Percentiles rank a stretch among this genome's conserved stretches.
These are phyloP conservation scores for Myathropa florea DNA, from an alignment of 2,888 invertebrate genomes.

Conservation along the genomic window DNA sequence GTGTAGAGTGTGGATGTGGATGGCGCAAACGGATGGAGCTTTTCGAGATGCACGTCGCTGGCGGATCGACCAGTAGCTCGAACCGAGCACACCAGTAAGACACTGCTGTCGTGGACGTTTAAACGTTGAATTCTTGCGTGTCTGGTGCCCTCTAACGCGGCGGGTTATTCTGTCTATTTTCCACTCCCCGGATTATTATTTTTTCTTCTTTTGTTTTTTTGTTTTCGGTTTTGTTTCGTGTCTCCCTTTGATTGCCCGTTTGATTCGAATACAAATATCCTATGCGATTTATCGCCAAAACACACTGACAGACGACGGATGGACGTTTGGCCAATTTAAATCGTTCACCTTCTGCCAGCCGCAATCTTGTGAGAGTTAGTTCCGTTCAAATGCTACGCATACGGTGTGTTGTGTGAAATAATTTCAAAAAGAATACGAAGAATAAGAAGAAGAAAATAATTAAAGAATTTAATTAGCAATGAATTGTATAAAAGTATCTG, in stretches of 20 bases:
- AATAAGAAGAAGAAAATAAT: conserved; percentile 15
- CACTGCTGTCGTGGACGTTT: conserved; percentile 68
- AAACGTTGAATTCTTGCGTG: conserved; percentile 39
- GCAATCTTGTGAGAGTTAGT: not conserved
- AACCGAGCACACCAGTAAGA: conserved; percentile 60
- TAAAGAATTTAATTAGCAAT: conserved; percentile 48
- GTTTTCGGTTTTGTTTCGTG: conserved; percentile 18
- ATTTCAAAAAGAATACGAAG: not conserved
- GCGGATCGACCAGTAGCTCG: conserved; percentile 53
- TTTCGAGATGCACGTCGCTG: conserved; percentile 64
- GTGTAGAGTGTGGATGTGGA: not conserved
- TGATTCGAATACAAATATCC: not conserved
- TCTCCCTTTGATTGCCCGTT: not conserved
- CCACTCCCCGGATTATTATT: conserved; percentile 46
- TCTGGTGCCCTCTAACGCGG: conserved; percentile 28
- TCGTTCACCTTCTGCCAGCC: conserved; percentile 1
- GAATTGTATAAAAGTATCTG: conserved; percentile 38
- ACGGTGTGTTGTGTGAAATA: not conserved
- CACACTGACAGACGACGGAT: not conserved
- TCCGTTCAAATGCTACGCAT: conserved; percentile 4
- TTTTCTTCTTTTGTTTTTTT: conserved; percentile 22
- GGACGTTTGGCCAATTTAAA: conserved; percentile 4
- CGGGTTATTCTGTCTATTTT: conserved; percentile 46
- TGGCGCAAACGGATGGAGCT: conserved; percentile 58
- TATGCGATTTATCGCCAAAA: not conserved